Percentiles rank a stretch among this genome's conserved stretches.
These are phyloP conservation scores for Ectemnius cavifrons DNA, from an alignment of 2,888 invertebrate species.

Conservation along the genomic window DNA sequence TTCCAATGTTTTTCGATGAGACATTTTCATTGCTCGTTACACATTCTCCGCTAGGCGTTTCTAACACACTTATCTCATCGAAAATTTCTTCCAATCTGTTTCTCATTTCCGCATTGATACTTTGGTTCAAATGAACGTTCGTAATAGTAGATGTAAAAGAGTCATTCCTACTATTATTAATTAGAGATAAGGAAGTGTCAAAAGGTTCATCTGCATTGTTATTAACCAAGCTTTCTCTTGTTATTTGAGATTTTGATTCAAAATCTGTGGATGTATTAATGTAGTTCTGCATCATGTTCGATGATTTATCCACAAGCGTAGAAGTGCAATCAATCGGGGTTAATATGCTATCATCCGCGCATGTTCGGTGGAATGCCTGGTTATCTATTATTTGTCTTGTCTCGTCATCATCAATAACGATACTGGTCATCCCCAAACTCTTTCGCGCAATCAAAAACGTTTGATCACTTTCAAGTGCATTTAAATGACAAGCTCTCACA, in stretches of 20 bases:
- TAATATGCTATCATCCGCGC: neutral
- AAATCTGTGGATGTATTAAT: too few species aligned
- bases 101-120: neutral
- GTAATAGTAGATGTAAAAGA: too few species aligned
- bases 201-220: too few species aligned
- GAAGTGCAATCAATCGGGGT: constrained; percentile 14
- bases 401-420: neutral
- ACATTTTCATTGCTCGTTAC: too few species aligned
- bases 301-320: neutral
- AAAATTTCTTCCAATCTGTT: neutral
- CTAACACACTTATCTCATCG: too few species aligned
- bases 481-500: neutral
- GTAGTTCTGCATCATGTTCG: too few species aligned
- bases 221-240: too few species aligned
- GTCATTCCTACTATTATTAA: too few species aligned
- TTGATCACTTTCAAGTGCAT: constrained; percentile 4
- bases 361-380: neutral
- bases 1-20: too few species aligned
- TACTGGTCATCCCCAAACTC: neutral
- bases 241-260: too few species aligned
- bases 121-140: neutral
- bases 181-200: too few species aligned
- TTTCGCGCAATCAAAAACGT: constrained; percentile 1
- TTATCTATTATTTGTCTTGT: neutral
- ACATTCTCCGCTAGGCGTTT: too few species aligned